These are phyloP conservation scores for Etheostoma nigrum DNA, from an alignment of 2,797 vertebrate genomes.

Conservation along the genomic window DNA sequence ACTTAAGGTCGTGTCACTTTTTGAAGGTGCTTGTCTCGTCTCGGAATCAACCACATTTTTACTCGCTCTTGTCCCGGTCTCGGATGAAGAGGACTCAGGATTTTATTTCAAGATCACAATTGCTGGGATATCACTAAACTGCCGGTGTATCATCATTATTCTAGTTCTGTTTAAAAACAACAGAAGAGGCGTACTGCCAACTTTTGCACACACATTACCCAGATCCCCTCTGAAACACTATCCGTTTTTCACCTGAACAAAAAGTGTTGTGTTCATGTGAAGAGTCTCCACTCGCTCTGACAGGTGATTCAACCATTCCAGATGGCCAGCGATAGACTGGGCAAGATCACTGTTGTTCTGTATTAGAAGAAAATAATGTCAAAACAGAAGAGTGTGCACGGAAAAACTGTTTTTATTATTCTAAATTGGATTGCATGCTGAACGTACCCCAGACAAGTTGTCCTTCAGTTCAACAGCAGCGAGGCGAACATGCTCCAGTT, in stretches of 20 bases:
- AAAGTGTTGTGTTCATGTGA: constrained; percentile 84
- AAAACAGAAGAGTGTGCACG: background rate
- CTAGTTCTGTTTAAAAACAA: background rate
- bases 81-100: no score
- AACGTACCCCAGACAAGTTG: constrained; percentile 73
- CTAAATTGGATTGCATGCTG: background rate
- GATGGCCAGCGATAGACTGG: constrained; percentile 81
- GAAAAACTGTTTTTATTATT: background rate
- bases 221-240: background rate
- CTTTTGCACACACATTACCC: background rate
- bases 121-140: no score
- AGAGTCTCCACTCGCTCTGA: constrained; percentile 84
- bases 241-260: constrained; percentile 81
- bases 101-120: no score
- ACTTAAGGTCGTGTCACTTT: no score
- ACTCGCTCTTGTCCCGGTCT: no score
- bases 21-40: no score
- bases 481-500: constrained; percentile 85
- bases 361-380: background rate
- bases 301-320: constrained; percentile 82
- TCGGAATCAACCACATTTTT: no score
- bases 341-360: constrained; percentile 78
- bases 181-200: background rate
- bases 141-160: no score
- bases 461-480: constrained; percentile 79